Conservation (phyloP, 1,140 invertebrate species). For the Rhagoletis pomonella region DNA sequence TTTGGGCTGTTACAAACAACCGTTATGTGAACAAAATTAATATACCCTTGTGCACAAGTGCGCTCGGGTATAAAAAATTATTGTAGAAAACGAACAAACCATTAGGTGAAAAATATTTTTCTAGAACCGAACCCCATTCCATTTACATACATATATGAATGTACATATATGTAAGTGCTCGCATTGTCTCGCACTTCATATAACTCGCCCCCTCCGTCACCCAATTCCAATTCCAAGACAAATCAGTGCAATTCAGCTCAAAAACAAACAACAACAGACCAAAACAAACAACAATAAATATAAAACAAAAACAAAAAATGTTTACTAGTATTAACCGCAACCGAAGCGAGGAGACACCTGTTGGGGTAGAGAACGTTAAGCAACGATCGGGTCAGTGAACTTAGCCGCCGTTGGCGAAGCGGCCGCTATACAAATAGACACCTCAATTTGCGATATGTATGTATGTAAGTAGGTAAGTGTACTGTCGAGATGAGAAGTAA, state of each 20-base stretch:
- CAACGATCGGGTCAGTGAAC: slow-evolving; percentile 37
- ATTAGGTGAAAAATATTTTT: no score
- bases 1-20: no score
- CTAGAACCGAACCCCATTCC: no score
- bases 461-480: background rate
- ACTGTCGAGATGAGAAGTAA: no score
- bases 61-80: no score
- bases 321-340: slow-evolving; percentile 9
- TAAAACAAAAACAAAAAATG: background rate
- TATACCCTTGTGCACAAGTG: no score
- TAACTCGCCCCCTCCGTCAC: background rate
- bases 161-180: background rate
- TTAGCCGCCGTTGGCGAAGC: background rate
- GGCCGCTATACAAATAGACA: background rate
- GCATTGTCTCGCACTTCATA: background rate
- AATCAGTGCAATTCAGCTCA: slow-evolving; percentile 21
- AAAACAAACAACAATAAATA: slow-evolving; percentile 15
- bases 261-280: slow-evolving; percentile 14
- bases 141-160: background rate
- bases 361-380: slow-evolving; percentile 17
- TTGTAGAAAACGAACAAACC: no score
- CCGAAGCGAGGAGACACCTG: slow-evolving; percentile 30
- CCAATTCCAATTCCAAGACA: slow-evolving; percentile 3
- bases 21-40: no score
- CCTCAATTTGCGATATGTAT: background rate